These are phyloP conservation scores for Muscicapa striata DNA, from an alignment of 2,797 vertebrate genomes.

Conservation along the genomic window DNA sequence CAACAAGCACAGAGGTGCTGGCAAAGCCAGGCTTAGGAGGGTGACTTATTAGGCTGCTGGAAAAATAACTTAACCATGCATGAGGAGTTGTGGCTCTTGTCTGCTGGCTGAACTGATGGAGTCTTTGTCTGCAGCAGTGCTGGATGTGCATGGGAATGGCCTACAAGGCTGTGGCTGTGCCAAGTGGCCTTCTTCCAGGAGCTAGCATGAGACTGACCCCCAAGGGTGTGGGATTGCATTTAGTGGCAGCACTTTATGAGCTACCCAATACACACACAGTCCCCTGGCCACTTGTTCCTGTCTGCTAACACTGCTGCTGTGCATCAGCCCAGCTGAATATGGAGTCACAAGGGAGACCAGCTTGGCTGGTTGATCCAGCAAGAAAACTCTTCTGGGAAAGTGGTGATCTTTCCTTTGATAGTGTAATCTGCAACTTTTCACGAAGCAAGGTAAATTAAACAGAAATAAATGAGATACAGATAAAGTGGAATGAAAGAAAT, in stretches of 20 bases:
- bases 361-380: background rate
- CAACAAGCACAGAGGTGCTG: background rate
- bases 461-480: background rate
- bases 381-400: background rate
- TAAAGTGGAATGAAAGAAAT: background rate
- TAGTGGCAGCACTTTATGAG: background rate
- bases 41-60: background rate
- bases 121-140: background rate
- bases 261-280: background rate
- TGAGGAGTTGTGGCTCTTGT: background rate
- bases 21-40: background rate
- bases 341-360: background rate
- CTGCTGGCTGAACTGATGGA: background rate
- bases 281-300: background rate
- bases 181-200: background rate
- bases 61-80: background rate
- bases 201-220: background rate
- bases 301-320: background rate
- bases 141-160: background rate
- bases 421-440: background rate
- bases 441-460: background rate
- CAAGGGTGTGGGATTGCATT: background rate
- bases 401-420: background rate
- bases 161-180: background rate
- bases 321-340: background rate